Evolutionary conservation across 2,888 invertebrate species (phyloP), one percentile per base, ranked within the genome.

Genomic region (Tridacna crocea): DNA sequence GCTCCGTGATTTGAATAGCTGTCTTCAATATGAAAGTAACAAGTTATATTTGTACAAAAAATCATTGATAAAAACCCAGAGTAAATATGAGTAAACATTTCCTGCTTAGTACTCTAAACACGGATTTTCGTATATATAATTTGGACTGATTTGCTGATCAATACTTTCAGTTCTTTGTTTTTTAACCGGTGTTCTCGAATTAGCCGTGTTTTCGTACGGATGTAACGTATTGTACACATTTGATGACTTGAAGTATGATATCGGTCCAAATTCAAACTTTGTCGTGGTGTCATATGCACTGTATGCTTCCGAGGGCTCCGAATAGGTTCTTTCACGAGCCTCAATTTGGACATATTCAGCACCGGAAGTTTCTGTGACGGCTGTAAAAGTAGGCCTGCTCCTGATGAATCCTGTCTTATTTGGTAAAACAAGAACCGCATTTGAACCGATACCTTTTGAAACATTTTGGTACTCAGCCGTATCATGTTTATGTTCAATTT

Each of bases 341-440:
- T 82, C 66, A 12, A 84, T 80, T 63, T 84, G 70, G 36, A 84
- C 80, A 76, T 84, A 84, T 47, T 80, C 78, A 17, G 24, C 72
- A 22, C 58, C 65, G 26, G 65, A 15, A 15, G 76, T 13, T 22
- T 26, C 13, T 48, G 75, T 75, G n/a, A 80, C 66, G 27, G 77
- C 76, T 15, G 83, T 84, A 78, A 84, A 84, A 11, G 72, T 68
- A 10, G 81, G 81, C 36, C 79, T 63, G 46, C 81, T 79, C 15
- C 65, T 46, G 0, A 84, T 46, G 55, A 79, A 81, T 2, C 63
- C 46, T 48, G 55, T 80, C n/a, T 78, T 47, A 47, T 24, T 70
- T 58, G 60, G 58, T 19, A 70, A 36, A 13, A 79, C 26, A 12
- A 75, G 36, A 19, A 66, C 51, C 17, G 75, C 63, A 47, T 47